phyloP scores from a whole-genome alignment of 2,888 invertebrate species.

The Myopa testacea region DNA sequence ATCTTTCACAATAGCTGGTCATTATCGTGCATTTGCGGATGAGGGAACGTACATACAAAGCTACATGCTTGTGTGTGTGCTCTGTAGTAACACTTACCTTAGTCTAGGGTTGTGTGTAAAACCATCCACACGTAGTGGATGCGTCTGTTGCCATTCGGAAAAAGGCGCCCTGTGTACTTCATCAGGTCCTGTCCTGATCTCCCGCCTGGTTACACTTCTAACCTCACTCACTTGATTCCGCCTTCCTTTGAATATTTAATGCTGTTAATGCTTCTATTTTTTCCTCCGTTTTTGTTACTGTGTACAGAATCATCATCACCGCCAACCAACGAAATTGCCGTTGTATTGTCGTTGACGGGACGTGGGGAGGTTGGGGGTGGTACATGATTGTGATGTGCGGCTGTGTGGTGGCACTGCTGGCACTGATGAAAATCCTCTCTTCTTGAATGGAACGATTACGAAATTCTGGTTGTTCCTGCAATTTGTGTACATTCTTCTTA shows the following conservation, averaged over 20 bases:
- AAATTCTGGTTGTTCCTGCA: conserved; percentile 12
- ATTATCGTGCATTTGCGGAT: conserved; percentile 22
- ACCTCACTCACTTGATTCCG: conserved; percentile 19
- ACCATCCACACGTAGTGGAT: background rate
- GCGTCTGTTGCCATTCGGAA: background rate
- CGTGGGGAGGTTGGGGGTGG: background rate
- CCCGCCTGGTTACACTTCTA: background rate
- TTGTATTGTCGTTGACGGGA: background rate
- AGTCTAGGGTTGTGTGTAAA: background rate
- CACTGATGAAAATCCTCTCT: background rate
- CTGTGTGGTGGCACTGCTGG: too few species aligned
- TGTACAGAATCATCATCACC: background rate
- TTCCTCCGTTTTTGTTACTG: background rate
- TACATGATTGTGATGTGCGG: background rate
- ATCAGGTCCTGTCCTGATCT: conserved; percentile 12
- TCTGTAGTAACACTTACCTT: background rate
- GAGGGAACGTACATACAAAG: background rate
- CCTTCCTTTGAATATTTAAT: conserved; percentile 12
- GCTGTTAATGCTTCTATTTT: background rate
- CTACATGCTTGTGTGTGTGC: background rate
- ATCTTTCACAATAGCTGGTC: conserved; percentile 31
- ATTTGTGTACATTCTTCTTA: too few species aligned
- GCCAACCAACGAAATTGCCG: background rate
- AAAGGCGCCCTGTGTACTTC: background rate
- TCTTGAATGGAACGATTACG: conserved; percentile 27